Conservation (phyloP, 2,113 vertebrate species). For the Eupsittula cactorum region DNA sequence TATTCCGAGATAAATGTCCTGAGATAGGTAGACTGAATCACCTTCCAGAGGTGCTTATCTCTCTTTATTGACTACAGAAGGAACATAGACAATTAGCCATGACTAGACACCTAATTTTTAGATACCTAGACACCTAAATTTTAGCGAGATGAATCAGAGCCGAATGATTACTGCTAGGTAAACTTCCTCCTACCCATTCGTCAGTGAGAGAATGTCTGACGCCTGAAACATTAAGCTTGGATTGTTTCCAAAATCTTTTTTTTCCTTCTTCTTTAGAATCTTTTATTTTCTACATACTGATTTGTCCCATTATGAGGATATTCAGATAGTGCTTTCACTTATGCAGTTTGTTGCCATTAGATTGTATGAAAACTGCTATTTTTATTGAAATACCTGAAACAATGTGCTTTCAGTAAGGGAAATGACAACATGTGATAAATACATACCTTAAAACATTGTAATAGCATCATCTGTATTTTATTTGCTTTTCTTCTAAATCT, state of each 20-base stretch:
- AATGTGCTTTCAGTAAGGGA: neutral
- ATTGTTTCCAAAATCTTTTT: neutral
- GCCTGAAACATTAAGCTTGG: neutral
- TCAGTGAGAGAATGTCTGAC: neutral
- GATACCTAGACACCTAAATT: slow-evolving; percentile 3
- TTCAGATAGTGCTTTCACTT: neutral
- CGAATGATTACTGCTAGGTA: neutral
- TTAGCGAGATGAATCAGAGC: slow-evolving; percentile 19
- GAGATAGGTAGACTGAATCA: slow-evolving; percentile 41
- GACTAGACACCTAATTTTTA: slow-evolving; percentile 46
- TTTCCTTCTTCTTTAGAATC: neutral
- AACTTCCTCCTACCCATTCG: slow-evolving; percentile 17
- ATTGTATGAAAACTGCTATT: neutral
- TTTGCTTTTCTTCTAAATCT: slow-evolving; percentile 16
- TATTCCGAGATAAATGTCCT: slow-evolving; percentile 11
- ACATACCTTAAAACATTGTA: neutral
- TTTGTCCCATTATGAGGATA: neutral
- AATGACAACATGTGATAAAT: neutral
- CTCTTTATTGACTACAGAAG: slow-evolving; percentile 2
- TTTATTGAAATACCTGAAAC: neutral
- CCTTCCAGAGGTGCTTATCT: neutral
- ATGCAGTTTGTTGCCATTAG: neutral
- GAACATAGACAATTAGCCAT: slow-evolving; percentile 27
- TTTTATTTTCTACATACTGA: neutral
- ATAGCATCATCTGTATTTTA: slow-evolving; percentile 2